Base-by-base conservation (phyloP, 2,113 vertebrate genomes). In the Coracopsis vasa region DNA sequence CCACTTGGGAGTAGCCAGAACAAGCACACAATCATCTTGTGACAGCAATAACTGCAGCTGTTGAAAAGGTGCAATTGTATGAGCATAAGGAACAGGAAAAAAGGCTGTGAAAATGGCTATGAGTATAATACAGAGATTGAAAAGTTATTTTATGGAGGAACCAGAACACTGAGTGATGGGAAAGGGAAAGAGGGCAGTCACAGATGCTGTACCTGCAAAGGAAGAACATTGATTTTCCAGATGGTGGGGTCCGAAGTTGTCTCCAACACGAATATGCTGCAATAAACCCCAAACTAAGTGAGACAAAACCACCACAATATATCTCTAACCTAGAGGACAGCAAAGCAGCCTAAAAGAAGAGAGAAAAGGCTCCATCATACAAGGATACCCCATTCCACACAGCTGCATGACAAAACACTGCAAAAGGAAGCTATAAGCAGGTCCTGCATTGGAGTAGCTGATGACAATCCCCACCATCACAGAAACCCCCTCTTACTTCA, bases 301-400 rank as follows among this genome's bases (percentile, higher is more conserved):
- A 44, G 1, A 27, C 2, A 21, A 73, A 27, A 5, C 0, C 4
- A 56, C 1, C 1, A 7, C 3, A 37, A 5, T 58, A 10, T 19
- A 3, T 1, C 1, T 7, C 2, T 3, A 28, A 24, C 1, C 1
- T 16, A 37, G 1, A 17, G 2, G 1, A 33, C 0, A 0, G 3
- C 14, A 56, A 19, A 41, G 9, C 1, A 75, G 1, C 6, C 4
- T 19, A 31, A 35, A 42, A 19, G 1, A 25, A 6, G 1, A 58
- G 1, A 53, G 2, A 1, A 67, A 75, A 2, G 0, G 1, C 8
- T 19, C 8, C 2, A 25, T 7, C 1, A 0, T 3, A 20, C 5
- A 0, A 3, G 2, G 2, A 23, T 4, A 28, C 1, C 2, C 6
- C 21, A 13, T 13, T 27, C 5, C 0, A 0, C 6, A 41, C 0